Percentiles rank a stretch among this genome's conserved stretches.
These are phyloP conservation scores for Psylliodes chrysocephalus DNA, from an alignment of 2,888 invertebrate species.

Conservation along the genomic window DNA sequence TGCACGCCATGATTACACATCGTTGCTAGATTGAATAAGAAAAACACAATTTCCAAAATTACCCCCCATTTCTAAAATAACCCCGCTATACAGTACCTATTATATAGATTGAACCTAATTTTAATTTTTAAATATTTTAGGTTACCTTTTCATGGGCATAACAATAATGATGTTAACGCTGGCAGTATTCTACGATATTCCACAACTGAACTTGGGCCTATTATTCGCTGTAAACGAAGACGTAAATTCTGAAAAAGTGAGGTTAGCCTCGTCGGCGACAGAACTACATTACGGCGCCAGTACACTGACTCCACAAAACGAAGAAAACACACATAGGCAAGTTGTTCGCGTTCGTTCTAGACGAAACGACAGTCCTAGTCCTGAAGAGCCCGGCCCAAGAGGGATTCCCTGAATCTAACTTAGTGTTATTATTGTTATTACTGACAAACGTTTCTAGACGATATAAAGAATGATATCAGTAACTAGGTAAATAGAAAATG, in stretches of 20 bases:
- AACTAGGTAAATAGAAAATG: not conserved
- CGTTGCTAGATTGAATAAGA: too few relatives aligned
- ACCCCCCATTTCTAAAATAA: too few relatives aligned
- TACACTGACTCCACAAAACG: constrained; percentile 63
- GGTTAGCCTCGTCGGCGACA: constrained; percentile 69
- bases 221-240: constrained; percentile 70
- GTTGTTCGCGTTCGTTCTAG: constrained; percentile 73
- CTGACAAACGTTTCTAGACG: not conserved
- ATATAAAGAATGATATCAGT: not conserved
- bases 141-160: constrained; percentile 82
- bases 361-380: constrained; percentile 76
- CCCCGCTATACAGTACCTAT: too few relatives aligned
- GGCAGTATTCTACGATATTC: constrained; percentile 89
- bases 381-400: constrained; percentile 72
- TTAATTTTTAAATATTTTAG: too few relatives aligned
- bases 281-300: constrained; percentile 65
- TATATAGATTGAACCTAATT: too few relatives aligned
- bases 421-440: too few relatives aligned
- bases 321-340: constrained; percentile 63
- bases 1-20: too few relatives aligned
- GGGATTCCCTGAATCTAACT: constrained; percentile 29
- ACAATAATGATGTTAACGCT: constrained; percentile 86
- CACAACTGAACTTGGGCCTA: constrained; percentile 84
- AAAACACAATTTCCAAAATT: too few relatives aligned
- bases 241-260: constrained; percentile 75